Evolutionary conservation across 2,888 invertebrate genomes (phyloP), one percentile per base, ranked within the genome.

Genomic region (Eupithecia vulgata): DNA sequence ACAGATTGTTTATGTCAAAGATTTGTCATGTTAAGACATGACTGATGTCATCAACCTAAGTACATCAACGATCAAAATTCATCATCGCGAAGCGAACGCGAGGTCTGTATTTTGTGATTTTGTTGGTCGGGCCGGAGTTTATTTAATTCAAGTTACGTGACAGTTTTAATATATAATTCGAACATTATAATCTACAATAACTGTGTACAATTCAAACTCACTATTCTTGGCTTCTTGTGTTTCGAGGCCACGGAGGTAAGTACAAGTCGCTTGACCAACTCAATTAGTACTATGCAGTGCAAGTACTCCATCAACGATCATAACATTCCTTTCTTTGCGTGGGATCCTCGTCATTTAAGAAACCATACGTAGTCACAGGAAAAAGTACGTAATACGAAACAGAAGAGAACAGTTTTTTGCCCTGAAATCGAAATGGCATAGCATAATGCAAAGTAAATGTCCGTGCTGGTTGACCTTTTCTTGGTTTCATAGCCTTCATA

Each of bases 301-400:
- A 80, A 8, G 34, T 34, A 34, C 81, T 83, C 78, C 81, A 82
- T 82, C 80, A 81, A 80, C 84, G 83, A 83, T 84, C 84, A 78
- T 81, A 79, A 84, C 87, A 87, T 84, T 81, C 84, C 85, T 85
- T 84, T 88, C 88, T 82, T 84, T 90, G 93, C 91, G 93, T 94
- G 91, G 93, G 94, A 87, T 89, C 91, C 88, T 85, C 85, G 86
- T 84, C 57, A 57, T 57, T 25, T 8, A 25, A 12, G 12, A 57
- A 25, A 5, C 13, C 25, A 25, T 52, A 21, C 10, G 57, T 52
- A 21, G 52, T 21, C 57, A 57, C 57, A 25, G 21, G 57, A 57
- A 57, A 52, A 57, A 57, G 12, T 25, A 57, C 12, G 25, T 30
- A 30, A 30, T 30, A 30, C 1, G 30, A 30, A 30, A 30, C 30